Percentiles rank a stretch among this genome's conserved stretches.
Evolutionary conservation across 2,797 vertebrate species (phyloP).

Genomic region (Melanotaenia trifasciata): DNA sequence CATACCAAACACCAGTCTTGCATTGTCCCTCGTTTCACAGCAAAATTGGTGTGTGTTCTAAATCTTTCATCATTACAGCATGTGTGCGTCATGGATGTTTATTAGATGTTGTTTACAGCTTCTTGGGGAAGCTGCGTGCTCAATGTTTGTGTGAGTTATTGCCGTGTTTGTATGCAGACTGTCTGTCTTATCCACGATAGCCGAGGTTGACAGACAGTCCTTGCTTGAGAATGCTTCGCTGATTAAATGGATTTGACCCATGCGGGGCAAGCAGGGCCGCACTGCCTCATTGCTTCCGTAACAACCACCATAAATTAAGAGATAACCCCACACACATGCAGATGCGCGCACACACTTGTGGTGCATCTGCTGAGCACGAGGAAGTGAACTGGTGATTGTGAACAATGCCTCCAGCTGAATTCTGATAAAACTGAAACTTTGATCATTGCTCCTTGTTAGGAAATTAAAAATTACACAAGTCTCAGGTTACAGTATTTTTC

Average conservation of each 20-base stretch:
- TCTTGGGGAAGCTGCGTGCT: constrained; percentile 4
- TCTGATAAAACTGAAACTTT: no score
- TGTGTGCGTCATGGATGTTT: constrained; percentile 29
- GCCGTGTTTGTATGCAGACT: constrained; percentile 19
- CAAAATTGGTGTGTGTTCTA: constrained; percentile 11
- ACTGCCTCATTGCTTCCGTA: constrained; percentile 33
- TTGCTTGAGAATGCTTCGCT: constrained; percentile 47
- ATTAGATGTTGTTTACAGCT: constrained; percentile 42
- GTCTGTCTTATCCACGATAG: constrained; percentile 29
- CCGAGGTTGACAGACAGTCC: constrained; percentile 14
- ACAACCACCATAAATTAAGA: constrained; percentile 40
- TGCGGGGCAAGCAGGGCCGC: constrained; percentile 35
- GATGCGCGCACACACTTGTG: background rate
- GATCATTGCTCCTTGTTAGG: no score
- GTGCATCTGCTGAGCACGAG: background rate
- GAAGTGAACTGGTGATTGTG: background rate
- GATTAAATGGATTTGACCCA: constrained; percentile 55
- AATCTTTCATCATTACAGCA: constrained; percentile 23
- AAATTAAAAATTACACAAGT: no score
- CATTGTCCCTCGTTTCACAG: constrained; percentile 3
- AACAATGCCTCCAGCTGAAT: constrained; percentile 2
- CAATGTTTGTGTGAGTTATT: constrained; percentile 31
- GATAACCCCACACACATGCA: background rate
- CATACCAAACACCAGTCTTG: background rate
- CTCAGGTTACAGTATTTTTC: no score